Conservation (phyloP, 23 tunicate species). For the Styela plicata region DNA sequence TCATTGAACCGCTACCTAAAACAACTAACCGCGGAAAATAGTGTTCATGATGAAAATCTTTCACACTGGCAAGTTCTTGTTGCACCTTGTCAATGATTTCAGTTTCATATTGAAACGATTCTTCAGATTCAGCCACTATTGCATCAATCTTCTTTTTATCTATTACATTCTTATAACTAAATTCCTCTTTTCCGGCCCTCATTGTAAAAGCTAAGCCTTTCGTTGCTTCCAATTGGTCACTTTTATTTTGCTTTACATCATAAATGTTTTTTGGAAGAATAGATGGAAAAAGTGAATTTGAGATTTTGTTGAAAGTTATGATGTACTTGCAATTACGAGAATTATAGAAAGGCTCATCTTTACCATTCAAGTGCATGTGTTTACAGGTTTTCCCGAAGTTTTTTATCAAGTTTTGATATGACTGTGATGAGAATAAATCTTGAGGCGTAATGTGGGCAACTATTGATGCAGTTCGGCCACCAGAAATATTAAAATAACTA, state of each 20-base stretch:
- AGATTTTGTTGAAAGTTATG: neutral
- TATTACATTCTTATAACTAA: neutral
- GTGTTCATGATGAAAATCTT: neutral
- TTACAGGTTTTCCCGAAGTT: constrained; percentile 3
- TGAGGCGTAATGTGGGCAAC: constrained; percentile 34
- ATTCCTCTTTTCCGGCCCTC: neutral
- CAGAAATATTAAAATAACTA: neutral
- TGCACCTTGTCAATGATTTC: neutral
- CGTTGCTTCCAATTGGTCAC: neutral
- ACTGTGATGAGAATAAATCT: neutral
- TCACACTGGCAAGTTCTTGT: neutral
- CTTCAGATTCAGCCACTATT: neutral
- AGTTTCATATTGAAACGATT: neutral
- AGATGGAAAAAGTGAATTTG: constrained; percentile 23
- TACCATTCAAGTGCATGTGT: constrained; percentile 21
- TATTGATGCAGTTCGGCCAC: neutral
- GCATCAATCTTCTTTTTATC: neutral
- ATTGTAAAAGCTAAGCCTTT: neutral
- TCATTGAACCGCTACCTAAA: constrained; percentile 42
- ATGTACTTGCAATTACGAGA: neutral
- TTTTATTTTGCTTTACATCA: neutral
- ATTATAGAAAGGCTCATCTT: neutral
- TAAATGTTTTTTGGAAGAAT: neutral
- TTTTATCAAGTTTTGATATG: constrained; percentile 37
- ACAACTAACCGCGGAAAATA: constrained; percentile 44